Evolutionary conservation across 2,113 vertebrate genomes (phyloP), one percentile per base, ranked within the genome.

Genomic region (Calidris pugnax): DNA sequence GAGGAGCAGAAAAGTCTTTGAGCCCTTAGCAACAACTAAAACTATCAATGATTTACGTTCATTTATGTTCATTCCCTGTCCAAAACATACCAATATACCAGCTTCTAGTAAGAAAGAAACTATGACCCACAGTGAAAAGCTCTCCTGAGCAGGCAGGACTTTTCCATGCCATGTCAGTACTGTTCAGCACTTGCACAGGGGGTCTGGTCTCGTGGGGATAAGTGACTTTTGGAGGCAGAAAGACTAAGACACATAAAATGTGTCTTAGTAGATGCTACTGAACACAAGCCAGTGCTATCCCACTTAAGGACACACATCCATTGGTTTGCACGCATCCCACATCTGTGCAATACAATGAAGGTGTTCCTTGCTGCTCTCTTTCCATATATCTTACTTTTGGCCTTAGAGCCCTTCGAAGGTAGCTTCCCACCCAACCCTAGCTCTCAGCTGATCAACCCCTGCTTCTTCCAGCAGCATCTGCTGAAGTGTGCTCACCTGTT

Each of bases 401-500:
- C 27, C 35, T 69, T 23, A 12, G 20, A 35, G 18, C 24, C 20
- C 67, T 67, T 84, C 75, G 77, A 16, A 28, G 16, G 55, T 9
- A 78, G 28, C 43, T 27, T 86, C 33, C 20, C 7, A 30, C 12
- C 27, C 64, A 80, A 12, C 15, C 32, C 45, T 19, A 35, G 14
- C 53, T 66, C 41, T 50, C 73, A 66, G 32, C 32, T 51, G 59
- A 62, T 48, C 35, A 16, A 45, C 24, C 24, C 32, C 10, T 0
- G 0, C 35, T 64, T n/a, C 32, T 57, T 22, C 51, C 26, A 55
- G n/a, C 18, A 55, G 7, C 27, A 30, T 18, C 76, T 41, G 10
- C 57, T 32, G 72, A n/a, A 28, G 53, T 1, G 22, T 16, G 22
- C 98, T 96, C 90, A 99, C 99, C 99, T 98, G 98, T 96, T 51